A percentile compares a stretch with the other conserved stretches of the same genome.
Evolutionary conservation across 2,797 vertebrate species (phyloP).

Genomic region (Gallinago nigripennis): DNA sequence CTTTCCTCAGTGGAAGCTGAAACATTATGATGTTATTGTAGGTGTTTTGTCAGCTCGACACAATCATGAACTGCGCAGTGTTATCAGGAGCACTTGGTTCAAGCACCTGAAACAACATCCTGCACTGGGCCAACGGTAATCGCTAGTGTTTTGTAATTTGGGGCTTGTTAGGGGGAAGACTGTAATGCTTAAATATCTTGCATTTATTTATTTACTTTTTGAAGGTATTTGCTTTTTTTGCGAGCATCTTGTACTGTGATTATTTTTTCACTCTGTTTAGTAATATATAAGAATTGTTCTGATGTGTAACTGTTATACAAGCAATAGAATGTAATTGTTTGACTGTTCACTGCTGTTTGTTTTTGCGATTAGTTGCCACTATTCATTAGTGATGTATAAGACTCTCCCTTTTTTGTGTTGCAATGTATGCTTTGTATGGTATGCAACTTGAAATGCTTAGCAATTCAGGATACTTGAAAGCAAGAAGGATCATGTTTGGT

Average conservation of each 20-base stretch:
- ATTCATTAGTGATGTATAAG: background rate
- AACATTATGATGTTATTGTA: constrained; percentile 87
- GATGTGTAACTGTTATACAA: background rate
- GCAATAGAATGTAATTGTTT: background rate
- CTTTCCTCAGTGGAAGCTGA: constrained; percentile 71
- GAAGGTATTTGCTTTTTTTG: background rate
- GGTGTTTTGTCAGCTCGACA: constrained; percentile 93
- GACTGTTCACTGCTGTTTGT: background rate
- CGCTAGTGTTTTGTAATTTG: background rate
- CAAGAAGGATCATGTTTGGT: background rate
- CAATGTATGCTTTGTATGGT: background rate
- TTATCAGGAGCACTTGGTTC: constrained; percentile 93
- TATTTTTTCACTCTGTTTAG: background rate
- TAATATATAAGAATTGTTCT: background rate
- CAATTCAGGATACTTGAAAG: background rate
- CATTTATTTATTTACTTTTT: background rate
- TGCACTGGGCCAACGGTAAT: constrained; percentile 85
- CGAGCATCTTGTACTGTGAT: background rate
- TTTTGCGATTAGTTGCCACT: background rate
- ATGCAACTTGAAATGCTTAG: background rate
- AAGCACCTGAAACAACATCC: constrained; percentile 86
- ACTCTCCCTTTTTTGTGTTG: background rate
- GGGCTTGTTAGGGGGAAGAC: background rate
- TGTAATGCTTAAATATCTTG: background rate
- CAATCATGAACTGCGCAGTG: constrained; percentile 87